Evolutionary conservation across 2,888 invertebrate species (phyloP).

Genomic region (Trachelus tabidus): DNA sequence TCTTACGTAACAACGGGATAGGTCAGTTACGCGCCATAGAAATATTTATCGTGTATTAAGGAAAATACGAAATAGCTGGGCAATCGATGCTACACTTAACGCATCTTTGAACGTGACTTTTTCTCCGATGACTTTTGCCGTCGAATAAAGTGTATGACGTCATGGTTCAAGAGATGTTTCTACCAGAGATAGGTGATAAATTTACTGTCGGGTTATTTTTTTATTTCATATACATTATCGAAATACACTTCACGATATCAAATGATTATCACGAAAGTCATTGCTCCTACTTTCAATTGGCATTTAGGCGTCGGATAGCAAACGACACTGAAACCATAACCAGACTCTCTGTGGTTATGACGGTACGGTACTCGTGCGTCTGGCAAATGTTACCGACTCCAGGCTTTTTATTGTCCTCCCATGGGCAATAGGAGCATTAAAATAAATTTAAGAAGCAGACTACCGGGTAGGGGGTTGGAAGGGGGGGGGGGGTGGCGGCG

Average conservation of each 20-base stretch:
- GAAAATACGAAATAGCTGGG: too few species aligned
- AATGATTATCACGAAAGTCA: background rate
- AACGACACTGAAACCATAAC: background rate
- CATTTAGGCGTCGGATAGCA: background rate
- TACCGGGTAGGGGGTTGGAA: background rate
- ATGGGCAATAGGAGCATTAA: constrained; percentile 12
- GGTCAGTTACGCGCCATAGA: background rate
- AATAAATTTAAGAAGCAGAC: constrained; percentile 17
- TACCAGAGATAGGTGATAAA: too few species aligned
- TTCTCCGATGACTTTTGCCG: too few species aligned
- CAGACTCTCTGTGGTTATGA: background rate
- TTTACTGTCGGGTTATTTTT: too few species aligned
- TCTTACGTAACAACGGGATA: background rate
- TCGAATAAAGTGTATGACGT: too few species aligned
- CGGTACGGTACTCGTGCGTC: constrained; percentile 6
- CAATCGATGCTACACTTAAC: too few species aligned
- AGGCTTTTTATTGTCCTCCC: constrained; percentile 14
- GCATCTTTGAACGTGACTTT: too few species aligned
- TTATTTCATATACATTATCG: too few species aligned
- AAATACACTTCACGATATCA: too few species aligned
- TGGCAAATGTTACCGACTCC: constrained; percentile 19
- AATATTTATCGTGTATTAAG: background rate
- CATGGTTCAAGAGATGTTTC: too few species aligned
- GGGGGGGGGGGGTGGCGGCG: background rate
- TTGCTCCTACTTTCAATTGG: background rate